These are phyloP conservation scores for Protobothrops mucrosquamatus DNA, from an alignment of 2,113 vertebrate genomes.

Conservation along the genomic window DNA sequence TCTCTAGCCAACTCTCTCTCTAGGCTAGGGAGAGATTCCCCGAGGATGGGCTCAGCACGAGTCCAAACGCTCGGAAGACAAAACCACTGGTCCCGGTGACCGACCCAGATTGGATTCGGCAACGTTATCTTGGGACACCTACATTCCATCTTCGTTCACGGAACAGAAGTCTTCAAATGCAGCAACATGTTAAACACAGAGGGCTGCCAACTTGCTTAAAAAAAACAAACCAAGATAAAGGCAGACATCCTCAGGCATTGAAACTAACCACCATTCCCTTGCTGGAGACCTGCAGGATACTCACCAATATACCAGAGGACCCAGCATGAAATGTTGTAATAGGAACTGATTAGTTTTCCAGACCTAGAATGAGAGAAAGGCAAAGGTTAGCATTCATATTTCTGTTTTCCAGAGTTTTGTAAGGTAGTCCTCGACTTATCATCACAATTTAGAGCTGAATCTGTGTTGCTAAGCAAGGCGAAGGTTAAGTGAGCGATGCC, in stretches of 20 bases:
- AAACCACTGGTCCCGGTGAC: too few relatives aligned
- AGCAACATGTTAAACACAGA: fast-evolving
- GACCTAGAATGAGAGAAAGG: slow-evolving; percentile 74
- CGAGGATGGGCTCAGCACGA: too few relatives aligned
- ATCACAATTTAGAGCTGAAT: neutral
- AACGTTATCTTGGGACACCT: too few relatives aligned
- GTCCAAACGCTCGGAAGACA: too few relatives aligned
- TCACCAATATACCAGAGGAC: slow-evolving; percentile 96
- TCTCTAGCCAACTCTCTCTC: too few relatives aligned
- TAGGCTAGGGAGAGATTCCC: too few relatives aligned
- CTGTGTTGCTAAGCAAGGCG: neutral
- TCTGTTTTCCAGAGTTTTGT: neutral
- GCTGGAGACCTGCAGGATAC: slow-evolving; percentile 39
- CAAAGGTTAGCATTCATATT: neutral
- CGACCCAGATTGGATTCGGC: too few relatives aligned
- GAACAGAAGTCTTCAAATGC: fast-evolving
- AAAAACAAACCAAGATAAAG: neutral
- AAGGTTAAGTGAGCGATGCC: neutral
- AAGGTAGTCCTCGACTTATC: neutral
- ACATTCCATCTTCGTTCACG: too few relatives aligned
- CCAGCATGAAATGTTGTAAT: slow-evolving; percentile 90
- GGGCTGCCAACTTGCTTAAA: neutral
- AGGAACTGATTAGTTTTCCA: slow-evolving; percentile 84
- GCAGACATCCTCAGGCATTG: neutral
- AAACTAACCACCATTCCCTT: neutral